Base-by-base conservation (phyloP, 2,113 vertebrate species). In the Gavialis gangeticus region DNA sequence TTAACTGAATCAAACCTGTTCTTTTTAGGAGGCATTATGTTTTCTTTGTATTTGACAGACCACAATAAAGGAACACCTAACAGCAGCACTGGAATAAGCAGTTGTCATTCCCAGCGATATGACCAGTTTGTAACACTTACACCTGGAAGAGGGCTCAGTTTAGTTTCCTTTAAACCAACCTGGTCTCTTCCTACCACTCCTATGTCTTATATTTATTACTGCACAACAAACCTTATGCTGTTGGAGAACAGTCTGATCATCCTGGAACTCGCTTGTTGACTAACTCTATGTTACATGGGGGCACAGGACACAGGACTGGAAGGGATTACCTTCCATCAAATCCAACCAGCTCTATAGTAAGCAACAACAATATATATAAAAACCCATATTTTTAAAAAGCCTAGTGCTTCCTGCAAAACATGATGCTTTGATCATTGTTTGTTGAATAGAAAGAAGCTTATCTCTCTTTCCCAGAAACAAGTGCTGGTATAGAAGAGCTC, bases 381-480 rank as follows among this genome's bases (percentile, higher is more conserved):
- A 96, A 2, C 55, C 85, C 27, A 6, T 81, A 87, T 96, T 91
- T 82, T 37, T 11, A 78, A 28, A 94, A 92, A 94, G 76, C 75
- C 85, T 91, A 94, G 92, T 88, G 84, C 83, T 93, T 96, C 81
- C 92, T 80, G 89, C 64, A 89, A 79, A 91, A 92, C 77, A n/a
- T 54, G 78, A 57, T 1, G 8, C 79, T 95, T 94, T 96, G 91
- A 64, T 89, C 83, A 69, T 91, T 95, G 89, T 94, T 96, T 94
- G 92, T 86, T 84, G 94, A 92, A 93, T 78, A 95, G 92, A 63
- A 96, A 91, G 91, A 16, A 12, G 92, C 94, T 97, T 97, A 97
- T 97, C 96, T 96, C 82, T 77, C 84, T 55, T 95, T 95, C 78
- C 84, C 95, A 96, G 96, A 93, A 97, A 95, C 55, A 88, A 94